Percentiles rank a stretch among this genome's conserved stretches.
phyloP scores from a whole-genome alignment of 2,113 vertebrate species.

The Stictonetta naevosa region DNA sequence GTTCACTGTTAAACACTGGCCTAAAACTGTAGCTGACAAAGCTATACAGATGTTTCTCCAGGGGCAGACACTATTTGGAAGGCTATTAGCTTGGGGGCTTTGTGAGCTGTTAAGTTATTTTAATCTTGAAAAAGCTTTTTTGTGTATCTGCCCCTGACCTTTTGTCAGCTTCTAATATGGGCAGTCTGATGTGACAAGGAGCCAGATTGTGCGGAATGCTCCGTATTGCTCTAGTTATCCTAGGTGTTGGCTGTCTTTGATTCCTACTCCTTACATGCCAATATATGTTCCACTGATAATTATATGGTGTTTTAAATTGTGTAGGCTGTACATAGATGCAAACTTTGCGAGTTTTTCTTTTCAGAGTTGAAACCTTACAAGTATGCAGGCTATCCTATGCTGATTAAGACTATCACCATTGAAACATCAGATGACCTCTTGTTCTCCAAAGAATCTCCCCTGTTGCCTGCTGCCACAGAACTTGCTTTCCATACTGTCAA shows the following conservation, averaged over 20 bases:
- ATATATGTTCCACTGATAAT: neutral
- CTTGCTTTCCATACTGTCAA: constrained; percentile 96
- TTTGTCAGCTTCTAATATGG: neutral
- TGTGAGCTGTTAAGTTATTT: neutral
- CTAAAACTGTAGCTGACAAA: neutral
- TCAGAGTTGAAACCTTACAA: constrained; percentile 97
- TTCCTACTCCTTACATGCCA: neutral
- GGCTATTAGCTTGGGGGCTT: neutral
- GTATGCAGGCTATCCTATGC: constrained; percentile 98
- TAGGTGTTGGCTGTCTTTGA: neutral
- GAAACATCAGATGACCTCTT: constrained; percentile 92
- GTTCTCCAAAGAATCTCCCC: constrained; percentile 93
- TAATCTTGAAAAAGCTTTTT: neutral
- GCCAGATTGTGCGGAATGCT: neutral
- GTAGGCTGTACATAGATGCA: neutral
- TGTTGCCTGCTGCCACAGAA: constrained; percentile 91
- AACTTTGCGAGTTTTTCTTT: neutral
- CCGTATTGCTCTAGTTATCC: neutral
- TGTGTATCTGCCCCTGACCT: neutral
- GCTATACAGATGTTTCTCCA: neutral
- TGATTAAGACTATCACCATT: constrained; percentile 96
- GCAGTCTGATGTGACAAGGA: neutral
- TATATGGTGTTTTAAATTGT: neutral
- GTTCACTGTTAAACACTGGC: neutral
- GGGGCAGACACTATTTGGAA: neutral